Evolutionary conservation across 2,888 invertebrate genomes (phyloP).

Genomic region (Microplitis manilae): DNA sequence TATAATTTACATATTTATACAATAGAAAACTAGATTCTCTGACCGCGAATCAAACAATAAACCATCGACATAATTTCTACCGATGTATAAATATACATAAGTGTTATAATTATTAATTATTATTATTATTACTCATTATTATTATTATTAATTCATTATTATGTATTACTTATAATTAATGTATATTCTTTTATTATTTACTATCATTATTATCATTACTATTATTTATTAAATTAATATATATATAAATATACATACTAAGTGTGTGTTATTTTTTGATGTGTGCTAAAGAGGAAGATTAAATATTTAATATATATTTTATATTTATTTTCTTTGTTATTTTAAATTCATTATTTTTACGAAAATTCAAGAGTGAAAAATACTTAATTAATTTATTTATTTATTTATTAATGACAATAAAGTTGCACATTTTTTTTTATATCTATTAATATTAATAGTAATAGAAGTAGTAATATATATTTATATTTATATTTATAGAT

Average conservation of each 20-base stretch:
- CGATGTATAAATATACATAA: constrained; percentile 53
- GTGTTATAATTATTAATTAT: constrained; percentile 42
- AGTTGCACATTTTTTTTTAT: constrained; percentile 47
- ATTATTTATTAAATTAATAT: constrained; percentile 25
- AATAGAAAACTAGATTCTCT: constrained; percentile 67
- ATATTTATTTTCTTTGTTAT: constrained; percentile 2
- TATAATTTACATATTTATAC: constrained; percentile 62
- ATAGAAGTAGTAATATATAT: constrained; percentile 19
- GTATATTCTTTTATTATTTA: not conserved
- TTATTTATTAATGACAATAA: constrained; percentile 49
- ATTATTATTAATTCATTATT: not conserved
- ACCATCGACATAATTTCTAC: constrained; percentile 58
- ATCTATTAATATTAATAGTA: constrained; percentile 14
- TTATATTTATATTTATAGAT: not conserved
- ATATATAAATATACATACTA: constrained; percentile 22
- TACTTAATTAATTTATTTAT: constrained; percentile 14
- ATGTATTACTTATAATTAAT: not conserved
- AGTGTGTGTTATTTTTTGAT: constrained; percentile 32
- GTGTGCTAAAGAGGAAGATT: constrained; percentile 48
- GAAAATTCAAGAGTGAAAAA: constrained; percentile 17
- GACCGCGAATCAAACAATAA: constrained; percentile 53
- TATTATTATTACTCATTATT: constrained; percentile 9
- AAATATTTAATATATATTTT: constrained; percentile 40
- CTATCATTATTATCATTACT: constrained; percentile 12
- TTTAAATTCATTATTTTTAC: constrained; percentile 37